Percentiles rank a stretch among this genome's conserved stretches.
Evolutionary conservation across 1,140 invertebrate species (phyloP).

Genomic region (Drosophila ficusphila): DNA sequence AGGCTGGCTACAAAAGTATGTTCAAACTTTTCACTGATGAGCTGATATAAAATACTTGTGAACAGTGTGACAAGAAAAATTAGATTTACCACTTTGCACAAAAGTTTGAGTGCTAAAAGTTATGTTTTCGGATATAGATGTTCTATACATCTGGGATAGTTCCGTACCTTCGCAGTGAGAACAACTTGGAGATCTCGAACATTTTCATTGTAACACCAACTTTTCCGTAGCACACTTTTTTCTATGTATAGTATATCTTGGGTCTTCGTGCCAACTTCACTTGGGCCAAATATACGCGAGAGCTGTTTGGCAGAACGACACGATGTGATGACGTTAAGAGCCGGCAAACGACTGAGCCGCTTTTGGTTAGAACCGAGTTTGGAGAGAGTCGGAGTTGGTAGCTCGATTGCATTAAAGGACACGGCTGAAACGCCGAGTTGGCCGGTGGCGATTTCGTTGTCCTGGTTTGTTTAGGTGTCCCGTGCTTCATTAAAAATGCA

Average conservation of each 20-base stretch:
- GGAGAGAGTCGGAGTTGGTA: slow-evolving; percentile 32
- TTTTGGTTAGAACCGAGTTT: slow-evolving; percentile 26
- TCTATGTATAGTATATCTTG: slow-evolving; percentile 14
- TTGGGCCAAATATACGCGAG: slow-evolving; percentile 10
- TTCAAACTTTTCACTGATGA: not conserved
- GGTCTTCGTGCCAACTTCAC: slow-evolving; percentile 3
- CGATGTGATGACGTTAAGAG: slow-evolving; percentile 69
- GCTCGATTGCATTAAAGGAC: slow-evolving; percentile 57
- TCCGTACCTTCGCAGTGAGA: slow-evolving; percentile 71
- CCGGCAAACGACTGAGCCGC: slow-evolving; percentile 62
- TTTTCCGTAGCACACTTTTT: slow-evolving; percentile 6
- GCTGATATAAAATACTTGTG: no score
- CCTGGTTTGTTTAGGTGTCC: slow-evolving; percentile 39
- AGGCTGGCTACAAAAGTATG: slow-evolving; percentile 6
- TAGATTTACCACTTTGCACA: no score
- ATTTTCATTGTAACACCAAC: slow-evolving; percentile 60
- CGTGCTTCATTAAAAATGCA: slow-evolving; percentile 73
- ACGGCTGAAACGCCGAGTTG: slow-evolving; percentile 67
- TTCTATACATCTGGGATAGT: no score
- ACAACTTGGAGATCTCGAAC: slow-evolving; percentile 80
- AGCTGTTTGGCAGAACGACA: slow-evolving; percentile 14
- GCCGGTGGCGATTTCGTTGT: slow-evolving; percentile 43
- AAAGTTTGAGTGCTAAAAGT: no score
- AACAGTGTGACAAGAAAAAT: no score
- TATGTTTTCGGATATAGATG: not conserved